Evolutionary conservation across 2,113 vertebrate species (phyloP), one percentile per base, ranked within the genome.

Genomic region (Gracilinanus agilis): DNA sequence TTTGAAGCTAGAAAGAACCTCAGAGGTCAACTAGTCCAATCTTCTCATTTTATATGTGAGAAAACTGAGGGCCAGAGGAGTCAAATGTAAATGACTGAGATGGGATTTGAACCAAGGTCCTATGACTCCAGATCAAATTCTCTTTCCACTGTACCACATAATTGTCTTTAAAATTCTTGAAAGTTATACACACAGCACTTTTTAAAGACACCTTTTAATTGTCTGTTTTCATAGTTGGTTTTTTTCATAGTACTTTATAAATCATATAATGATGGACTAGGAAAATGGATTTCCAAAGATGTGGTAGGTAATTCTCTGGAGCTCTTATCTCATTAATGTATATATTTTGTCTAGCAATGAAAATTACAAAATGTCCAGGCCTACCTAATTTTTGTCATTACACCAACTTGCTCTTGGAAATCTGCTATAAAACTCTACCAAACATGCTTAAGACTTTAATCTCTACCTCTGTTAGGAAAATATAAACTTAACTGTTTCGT

Each of bases 191-290:
- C 27, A 92, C 93, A 94, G 54, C 90, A 54, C 83, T 95, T 88
- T 92, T 1, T 96, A 95, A 96, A 95, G 44, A 44, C 44, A 55
- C 44, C 44, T 55, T 90, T 89, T 89, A 90, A 44, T 93, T 96
- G 95, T 97, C 97, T 97, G 61, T 34, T n/a, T 0, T 54, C 34
- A 83, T 91, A 95, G 53, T 92, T 93, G 88, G 49, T 91, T 58
- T 95, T 83, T 53, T 96, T 94, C 49, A 89, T 83, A 44, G 89
- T 95, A 92, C 90, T 54, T 94, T 40, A 40, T 89, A 95, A 75
- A 95, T 96, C 93, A 92, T 44, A 88, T 89, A 93, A 96, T 95
- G 53, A 97, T 90, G 5, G 75, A 24, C 67, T 83, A n/a, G n/a
- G 67, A 83, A 83, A 83, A 29, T 61, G 27, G 58, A 29, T 29